Evolutionary conservation across 2,797 vertebrate species (phyloP).

Genomic region (Echiichthys vipera): DNA sequence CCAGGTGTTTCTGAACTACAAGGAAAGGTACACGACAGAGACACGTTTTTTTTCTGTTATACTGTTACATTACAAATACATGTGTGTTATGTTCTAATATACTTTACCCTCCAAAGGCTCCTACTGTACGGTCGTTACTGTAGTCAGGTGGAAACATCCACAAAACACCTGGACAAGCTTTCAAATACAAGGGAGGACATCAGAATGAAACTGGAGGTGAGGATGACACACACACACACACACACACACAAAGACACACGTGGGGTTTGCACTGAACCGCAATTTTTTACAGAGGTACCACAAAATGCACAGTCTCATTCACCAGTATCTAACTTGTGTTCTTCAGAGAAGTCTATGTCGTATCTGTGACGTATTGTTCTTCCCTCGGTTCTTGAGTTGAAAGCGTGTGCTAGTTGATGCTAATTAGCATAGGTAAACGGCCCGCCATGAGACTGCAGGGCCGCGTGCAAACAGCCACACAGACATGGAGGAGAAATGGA

Average conservation of each 20-base stretch:
- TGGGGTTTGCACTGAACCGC: background rate
- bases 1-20: conserved; percentile 92
- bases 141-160: conserved; percentile 91
- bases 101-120: conserved; percentile 77
- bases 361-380: no score
- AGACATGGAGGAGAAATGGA: no score
- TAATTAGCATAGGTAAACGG: no score
- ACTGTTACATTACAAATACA: background rate
- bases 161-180: conserved; percentile 89
- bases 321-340: no score
- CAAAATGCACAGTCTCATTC: no score
- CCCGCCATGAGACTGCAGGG: no score
- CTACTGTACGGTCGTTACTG: conserved; percentile 92
- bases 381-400: no score
- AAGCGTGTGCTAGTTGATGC: no score
- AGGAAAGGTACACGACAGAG: conserved; percentile 84
- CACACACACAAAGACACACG: background rate
- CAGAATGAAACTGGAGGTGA: conserved; percentile 92
- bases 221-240: background rate
- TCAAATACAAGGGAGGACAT: conserved; percentile 85
- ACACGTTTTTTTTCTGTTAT: background rate
- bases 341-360: no score
- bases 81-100: background rate
- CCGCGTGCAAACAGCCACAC: no score
- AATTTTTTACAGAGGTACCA: background rate